Conservation (phyloP, 2,797 vertebrate species). For the Moxostoma hubbsi region DNA sequence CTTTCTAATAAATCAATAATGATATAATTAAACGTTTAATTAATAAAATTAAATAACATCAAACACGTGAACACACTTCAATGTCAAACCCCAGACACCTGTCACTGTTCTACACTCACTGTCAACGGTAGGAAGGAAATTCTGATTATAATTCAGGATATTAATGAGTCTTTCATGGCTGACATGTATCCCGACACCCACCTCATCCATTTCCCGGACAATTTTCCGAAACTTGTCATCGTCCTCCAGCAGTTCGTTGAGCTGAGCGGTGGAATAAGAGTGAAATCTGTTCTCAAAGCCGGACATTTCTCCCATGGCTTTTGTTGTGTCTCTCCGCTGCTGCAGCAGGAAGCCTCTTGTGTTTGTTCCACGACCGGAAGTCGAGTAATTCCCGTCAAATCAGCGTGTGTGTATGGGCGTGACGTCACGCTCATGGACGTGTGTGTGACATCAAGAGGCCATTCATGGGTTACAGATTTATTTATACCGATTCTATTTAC, state of each 20-base stretch:
- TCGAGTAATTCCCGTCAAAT: slow-evolving; percentile 28
- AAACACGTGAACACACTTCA: not conserved
- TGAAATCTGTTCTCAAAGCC: slow-evolving; percentile 79
- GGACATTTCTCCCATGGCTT: slow-evolving; percentile 71
- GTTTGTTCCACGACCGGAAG: slow-evolving; percentile 25
- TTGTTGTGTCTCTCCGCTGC: slow-evolving; percentile 23
- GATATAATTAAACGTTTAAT: not conserved
- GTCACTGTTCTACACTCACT: not conserved
- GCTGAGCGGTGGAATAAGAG: slow-evolving; percentile 83
- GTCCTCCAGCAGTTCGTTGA: slow-evolving; percentile 90
- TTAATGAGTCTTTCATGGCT: not conserved
- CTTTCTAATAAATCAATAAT: not conserved
- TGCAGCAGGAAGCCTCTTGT: slow-evolving; percentile 9
- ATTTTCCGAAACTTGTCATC: slow-evolving; percentile 87
- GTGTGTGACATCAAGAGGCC: slow-evolving; percentile 14
- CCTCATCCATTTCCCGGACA: slow-evolving; percentile 92
- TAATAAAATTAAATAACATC: not conserved
- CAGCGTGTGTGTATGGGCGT: not conserved
- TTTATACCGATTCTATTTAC: too few relatives aligned
- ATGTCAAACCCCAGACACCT: not conserved
- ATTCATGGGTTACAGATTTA: slow-evolving; percentile 7
- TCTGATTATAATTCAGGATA: not conserved
- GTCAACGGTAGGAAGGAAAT: not conserved
- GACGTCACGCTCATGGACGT: slow-evolving; percentile 22
- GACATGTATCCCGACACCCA: slow-evolving; percentile 61